Percentiles rank a stretch among this genome's conserved stretches.
Conservation (phyloP, 2,113 vertebrate species). For the Synodontis membranacea region DNA sequence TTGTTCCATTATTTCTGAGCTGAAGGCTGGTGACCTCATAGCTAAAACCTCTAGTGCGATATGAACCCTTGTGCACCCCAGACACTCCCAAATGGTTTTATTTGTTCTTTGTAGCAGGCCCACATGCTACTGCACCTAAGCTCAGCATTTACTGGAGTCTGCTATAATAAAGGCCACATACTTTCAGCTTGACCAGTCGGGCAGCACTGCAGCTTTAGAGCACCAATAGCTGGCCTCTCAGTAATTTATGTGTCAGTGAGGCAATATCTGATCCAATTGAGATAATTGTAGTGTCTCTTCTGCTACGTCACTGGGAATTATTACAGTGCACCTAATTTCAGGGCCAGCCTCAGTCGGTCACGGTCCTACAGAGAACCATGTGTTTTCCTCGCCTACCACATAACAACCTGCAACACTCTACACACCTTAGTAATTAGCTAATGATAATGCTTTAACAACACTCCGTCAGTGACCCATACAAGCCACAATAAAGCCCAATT, state of each 20-base stretch:
- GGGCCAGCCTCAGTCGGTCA: not conserved
- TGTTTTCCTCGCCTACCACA: not conserved
- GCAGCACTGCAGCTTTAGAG: conserved; percentile 27
- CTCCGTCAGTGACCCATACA: not conserved
- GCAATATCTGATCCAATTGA: not conserved
- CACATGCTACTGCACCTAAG: conserved; percentile 69
- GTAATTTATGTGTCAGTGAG: conserved; percentile 23
- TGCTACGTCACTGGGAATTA: not conserved
- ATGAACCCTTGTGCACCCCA: conserved; percentile 55
- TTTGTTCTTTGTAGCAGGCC: conserved; percentile 66
- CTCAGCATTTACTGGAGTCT: conserved; percentile 70
- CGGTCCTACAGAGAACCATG: not conserved
- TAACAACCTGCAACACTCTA: not conserved
- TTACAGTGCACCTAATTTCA: not conserved
- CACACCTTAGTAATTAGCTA: not conserved
- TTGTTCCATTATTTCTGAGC: conserved; percentile 18
- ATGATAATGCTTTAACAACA: not conserved
- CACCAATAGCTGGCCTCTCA: conserved; percentile 8
- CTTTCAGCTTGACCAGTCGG: conserved; percentile 49
- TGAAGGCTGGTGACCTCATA: conserved; percentile 62
- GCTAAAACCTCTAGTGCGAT: conserved; percentile 63
- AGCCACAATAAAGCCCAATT: not conserved
- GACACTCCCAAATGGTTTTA: conserved; percentile 73
- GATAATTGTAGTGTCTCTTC: not conserved
- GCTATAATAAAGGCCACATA: conserved; percentile 68